phyloP scores from a whole-genome alignment of 2,888 invertebrate species.

The Cancer borealis region DNA sequence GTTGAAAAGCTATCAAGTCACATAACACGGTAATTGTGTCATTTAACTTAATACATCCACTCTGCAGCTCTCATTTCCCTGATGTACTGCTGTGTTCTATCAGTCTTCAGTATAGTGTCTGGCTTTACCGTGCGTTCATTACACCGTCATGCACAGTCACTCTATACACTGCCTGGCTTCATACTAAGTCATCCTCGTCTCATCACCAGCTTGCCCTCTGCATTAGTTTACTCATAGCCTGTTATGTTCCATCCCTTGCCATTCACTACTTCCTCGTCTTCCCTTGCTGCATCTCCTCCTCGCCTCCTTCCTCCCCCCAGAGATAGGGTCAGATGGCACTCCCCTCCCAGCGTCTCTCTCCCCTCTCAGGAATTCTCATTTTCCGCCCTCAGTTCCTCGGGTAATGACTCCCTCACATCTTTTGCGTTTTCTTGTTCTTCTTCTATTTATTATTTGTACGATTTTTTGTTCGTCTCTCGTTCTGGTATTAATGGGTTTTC shows the following conservation, averaged over 20 bases:
- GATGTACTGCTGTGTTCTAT: no score
- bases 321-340: background rate
- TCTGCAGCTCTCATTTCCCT: no score
- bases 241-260: background rate
- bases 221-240: background rate
- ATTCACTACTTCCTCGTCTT: background rate
- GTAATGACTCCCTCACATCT: slow-evolving; percentile 32
- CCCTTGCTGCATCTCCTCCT: background rate
- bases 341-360: slow-evolving; percentile 1
- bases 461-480: background rate
- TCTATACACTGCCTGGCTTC: background rate
- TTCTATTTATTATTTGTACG: background rate
- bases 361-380: slow-evolving; percentile 33
- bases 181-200: background rate
- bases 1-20: no score
- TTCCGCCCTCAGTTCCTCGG: slow-evolving; percentile 25
- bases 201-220: no score
- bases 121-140: no score
- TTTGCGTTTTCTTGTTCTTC: background rate
- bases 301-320: background rate
- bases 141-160: background rate
- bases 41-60: no score
- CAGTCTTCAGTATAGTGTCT: no score
- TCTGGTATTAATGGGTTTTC: slow-evolving; percentile 17
- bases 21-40: no score